phyloP scores from a whole-genome alignment of 2,888 invertebrate genomes.

The Archips crataeganus region DNA sequence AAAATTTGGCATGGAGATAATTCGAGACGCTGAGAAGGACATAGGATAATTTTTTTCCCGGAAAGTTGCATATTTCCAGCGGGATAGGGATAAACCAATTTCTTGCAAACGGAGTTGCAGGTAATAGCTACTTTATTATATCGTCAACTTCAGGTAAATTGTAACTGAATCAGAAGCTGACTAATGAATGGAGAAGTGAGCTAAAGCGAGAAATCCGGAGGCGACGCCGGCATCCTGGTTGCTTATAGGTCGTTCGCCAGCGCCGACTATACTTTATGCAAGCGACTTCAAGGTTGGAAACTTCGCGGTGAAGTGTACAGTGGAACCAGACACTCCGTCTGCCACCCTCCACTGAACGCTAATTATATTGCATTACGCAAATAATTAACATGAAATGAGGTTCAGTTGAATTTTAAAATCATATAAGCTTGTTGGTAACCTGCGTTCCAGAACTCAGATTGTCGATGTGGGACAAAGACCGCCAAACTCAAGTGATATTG shows the following conservation, averaged over 20 bases:
- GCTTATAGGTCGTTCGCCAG: not conserved
- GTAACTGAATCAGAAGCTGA: not conserved
- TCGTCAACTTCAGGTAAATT: not conserved
- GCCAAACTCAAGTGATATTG: too few species aligned
- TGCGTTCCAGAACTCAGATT: too few species aligned
- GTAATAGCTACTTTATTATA: too few species aligned
- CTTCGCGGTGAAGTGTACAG: slow-evolving; percentile 1
- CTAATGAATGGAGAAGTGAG: slow-evolving; percentile 3
- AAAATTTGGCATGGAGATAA: too few species aligned
- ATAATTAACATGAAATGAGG: slow-evolving; percentile 28
- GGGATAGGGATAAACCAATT: too few species aligned
- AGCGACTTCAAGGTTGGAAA: slow-evolving; percentile 2
- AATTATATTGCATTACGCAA: slow-evolving; percentile 25
- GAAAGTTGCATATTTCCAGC: too few species aligned
- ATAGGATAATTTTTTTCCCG: too few species aligned
- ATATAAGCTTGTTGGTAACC: not conserved
- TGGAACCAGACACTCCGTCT: slow-evolving; percentile 16
- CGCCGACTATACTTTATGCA: not conserved
- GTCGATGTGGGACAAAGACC: too few species aligned
- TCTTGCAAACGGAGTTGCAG: too few species aligned
- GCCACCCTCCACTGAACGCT: slow-evolving; percentile 31
- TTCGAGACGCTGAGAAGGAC: too few species aligned
- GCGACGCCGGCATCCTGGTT: slow-evolving; percentile 1
- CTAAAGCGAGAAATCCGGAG: slow-evolving; percentile 14
- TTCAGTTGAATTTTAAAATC: slow-evolving; percentile 10